Base-by-base conservation (phyloP, 1,140 invertebrate genomes). In the Dysdera silvatica region DNA sequence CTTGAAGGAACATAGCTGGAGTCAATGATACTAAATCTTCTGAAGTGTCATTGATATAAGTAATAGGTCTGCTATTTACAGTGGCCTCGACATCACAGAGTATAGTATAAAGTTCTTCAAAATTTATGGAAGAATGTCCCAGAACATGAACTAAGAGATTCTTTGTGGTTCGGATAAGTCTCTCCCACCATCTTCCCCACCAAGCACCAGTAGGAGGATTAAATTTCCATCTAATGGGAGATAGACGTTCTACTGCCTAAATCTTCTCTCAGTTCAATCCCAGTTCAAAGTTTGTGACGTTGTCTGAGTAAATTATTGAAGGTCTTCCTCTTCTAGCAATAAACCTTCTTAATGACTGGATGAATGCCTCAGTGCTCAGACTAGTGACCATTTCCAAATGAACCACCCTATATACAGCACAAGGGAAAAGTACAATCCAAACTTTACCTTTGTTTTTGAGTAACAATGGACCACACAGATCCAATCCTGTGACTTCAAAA, bases 371-470 rank as follows among this genome's bases (percentile, higher is more conserved):
- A 1, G 76, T 73, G 4, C 72, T 66, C 6, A 79, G 48, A 54
- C 72, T 64, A 0, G 69, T 69, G 67, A 74, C 71, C 69, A 61
- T 65, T 75, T 72, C 78, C 70, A 73, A 72, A 74, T 77, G 77
- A 69, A 70, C 74, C 71, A 73, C 73, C 75, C 68, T 76, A 0
- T 74, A 74, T 3, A 64, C 31, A 23, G 78, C 71, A 56, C 77
- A 80, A 6, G 78, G 69, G 55, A 79, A 80, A 5, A 80, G 3
- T 16, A 68, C 70, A 6, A 78, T 45, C 57, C 77, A 80, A 5
- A 66, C 69, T 55, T 80, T 80, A 20, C 54, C 47, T 14, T 60
- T 60, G 67, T 71, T 75, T 8, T 76, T 63, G 1, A 60, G 8
- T 40, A 79, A 74, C 14, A 49, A 23, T 24, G 47, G 47, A 4